Percentiles rank a stretch among this genome's conserved stretches.
These are phyloP conservation scores for Larimichthys polyactis DNA, from an alignment of 2,113 vertebrate species.

Conservation along the genomic window DNA sequence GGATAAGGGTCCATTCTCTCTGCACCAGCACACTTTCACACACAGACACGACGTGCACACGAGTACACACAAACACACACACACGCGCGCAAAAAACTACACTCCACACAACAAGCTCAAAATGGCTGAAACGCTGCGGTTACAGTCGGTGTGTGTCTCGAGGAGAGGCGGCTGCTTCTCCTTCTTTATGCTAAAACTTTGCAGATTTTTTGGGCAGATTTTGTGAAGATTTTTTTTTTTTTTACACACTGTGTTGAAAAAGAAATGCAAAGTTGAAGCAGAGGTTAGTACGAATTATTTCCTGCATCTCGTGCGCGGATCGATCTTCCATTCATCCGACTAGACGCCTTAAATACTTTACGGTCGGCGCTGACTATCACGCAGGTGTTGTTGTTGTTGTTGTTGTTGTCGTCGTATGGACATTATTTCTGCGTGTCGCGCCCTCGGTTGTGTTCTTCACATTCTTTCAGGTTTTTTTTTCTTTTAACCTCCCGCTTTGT, in stretches of 20 bases:
- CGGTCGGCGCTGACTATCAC: neutral
- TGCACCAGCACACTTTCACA: constrained; percentile 81
- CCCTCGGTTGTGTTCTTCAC: neutral
- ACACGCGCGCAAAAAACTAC: constrained; percentile 14
- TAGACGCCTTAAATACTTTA: too few species aligned
- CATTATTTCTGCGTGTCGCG: neutral
- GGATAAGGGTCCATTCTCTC: constrained; percentile 86
- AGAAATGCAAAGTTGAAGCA: neutral
- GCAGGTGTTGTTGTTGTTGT: neutral
- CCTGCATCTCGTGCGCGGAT: neutral
- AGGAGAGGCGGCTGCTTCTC: neutral
- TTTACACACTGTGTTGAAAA: neutral
- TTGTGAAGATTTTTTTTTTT: neutral
- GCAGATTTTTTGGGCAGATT: neutral
- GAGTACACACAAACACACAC: constrained; percentile 16
- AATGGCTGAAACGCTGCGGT: constrained; percentile 75
- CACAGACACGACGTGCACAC: constrained; percentile 60
- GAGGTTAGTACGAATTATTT: neutral
- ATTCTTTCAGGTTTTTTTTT: neutral
- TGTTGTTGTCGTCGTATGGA: neutral
- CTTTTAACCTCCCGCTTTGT: neutral
- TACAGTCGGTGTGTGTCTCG: constrained; percentile 44
- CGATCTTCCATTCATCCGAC: neutral
- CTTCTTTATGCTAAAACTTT: constrained; percentile 1
- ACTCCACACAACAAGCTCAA: constrained; percentile 65